Conservation (phyloP, 2,888 invertebrate species). For the Hololepta plana region DNA sequence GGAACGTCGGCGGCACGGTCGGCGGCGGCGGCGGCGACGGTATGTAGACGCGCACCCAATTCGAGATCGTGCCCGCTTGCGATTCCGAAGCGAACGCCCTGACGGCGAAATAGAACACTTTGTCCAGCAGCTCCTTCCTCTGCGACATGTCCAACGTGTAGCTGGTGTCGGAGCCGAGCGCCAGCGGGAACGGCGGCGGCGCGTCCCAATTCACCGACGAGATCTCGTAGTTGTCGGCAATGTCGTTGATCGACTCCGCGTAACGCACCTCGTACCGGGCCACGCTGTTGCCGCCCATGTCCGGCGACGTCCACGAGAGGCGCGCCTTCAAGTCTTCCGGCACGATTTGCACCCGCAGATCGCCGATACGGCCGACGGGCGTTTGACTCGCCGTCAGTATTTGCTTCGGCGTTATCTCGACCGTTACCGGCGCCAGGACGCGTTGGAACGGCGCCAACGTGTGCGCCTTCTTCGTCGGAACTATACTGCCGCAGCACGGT, state of each 20-base stretch:
- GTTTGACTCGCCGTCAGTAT: slow-evolving; percentile 18
- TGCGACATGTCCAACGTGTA: slow-evolving; percentile 30
- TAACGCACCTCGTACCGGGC: slow-evolving; percentile 34
- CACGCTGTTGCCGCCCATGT: slow-evolving; percentile 32
- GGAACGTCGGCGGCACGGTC: slow-evolving; percentile 25
- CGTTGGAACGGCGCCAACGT: slow-evolving; percentile 33
- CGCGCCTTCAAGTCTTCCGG: slow-evolving; percentile 29
- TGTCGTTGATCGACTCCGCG: slow-evolving; percentile 25
- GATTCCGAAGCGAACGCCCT: slow-evolving; percentile 27
- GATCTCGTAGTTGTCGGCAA: slow-evolving; percentile 30
- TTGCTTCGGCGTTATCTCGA: slow-evolving; percentile 26
- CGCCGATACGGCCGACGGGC: slow-evolving; percentile 33
- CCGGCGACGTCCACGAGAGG: slow-evolving; percentile 41
- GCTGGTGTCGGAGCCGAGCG: slow-evolving; percentile 33
- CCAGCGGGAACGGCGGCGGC: slow-evolving; percentile 27
- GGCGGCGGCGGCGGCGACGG: slow-evolving; percentile 32
- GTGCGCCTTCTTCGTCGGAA: slow-evolving; percentile 28
- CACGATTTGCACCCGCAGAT: slow-evolving; percentile 30
- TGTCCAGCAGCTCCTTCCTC: slow-evolving; percentile 28
- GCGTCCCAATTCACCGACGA: slow-evolving; percentile 27
- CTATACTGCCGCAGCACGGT: slow-evolving; percentile 34
- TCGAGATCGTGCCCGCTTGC: slow-evolving; percentile 31
- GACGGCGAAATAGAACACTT: slow-evolving; percentile 33
- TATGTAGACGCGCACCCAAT: slow-evolving; percentile 33
- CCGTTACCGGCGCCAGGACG: slow-evolving; percentile 29